Evolutionary conservation across 1,140 invertebrate genomes (phyloP).

Genomic region (Agrypnia vestita): DNA sequence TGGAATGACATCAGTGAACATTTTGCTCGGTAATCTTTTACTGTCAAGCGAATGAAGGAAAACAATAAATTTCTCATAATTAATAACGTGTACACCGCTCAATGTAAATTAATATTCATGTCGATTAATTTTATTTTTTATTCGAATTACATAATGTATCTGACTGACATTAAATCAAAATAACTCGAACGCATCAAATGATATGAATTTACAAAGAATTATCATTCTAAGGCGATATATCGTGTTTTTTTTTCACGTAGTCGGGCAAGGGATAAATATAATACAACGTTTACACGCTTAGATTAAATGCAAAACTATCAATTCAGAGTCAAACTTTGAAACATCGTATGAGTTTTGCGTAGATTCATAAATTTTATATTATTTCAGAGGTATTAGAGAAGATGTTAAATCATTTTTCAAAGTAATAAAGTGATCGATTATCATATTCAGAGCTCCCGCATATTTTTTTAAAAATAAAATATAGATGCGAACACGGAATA

Average conservation of each 20-base stretch:
- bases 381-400: no score
- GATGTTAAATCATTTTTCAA: no score
- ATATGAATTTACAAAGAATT: conserved; percentile 26
- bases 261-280: background rate
- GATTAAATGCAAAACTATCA: background rate
- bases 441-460: no score
- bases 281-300: background rate
- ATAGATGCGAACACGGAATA: no score
- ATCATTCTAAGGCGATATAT: background rate
- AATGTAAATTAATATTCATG: conserved; percentile 47
- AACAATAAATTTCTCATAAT: conserved; percentile 46
- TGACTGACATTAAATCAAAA: conserved; percentile 42
- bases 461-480: no score
- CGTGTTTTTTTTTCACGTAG: conserved; percentile 11
- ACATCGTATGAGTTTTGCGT: no score
- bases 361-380: no score
- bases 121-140: conserved; percentile 44
- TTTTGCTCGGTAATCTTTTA: conserved; percentile 47
- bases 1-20: conserved; percentile 46
- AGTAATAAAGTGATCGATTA: no score
- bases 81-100: conserved; percentile 39
- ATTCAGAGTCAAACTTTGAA: background rate
- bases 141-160: conserved; percentile 41
- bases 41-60: conserved; percentile 40
- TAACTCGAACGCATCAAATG: conserved; percentile 30